These are phyloP conservation scores for Cerastis rubricosa DNA, from an alignment of 2,888 invertebrate species.

Conservation along the genomic window DNA sequence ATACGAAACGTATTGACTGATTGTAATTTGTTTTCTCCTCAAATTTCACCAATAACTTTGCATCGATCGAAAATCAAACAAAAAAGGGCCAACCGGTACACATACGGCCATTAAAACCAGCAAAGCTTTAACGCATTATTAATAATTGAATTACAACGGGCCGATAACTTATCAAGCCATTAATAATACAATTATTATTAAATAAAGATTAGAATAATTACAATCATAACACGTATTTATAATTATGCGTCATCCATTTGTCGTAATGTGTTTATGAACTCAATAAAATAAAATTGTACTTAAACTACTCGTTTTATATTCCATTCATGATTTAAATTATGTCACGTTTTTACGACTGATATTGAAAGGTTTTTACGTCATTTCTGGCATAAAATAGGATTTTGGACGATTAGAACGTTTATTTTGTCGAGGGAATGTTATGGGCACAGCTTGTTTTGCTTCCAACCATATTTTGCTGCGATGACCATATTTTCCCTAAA, in stretches of 20 bases:
- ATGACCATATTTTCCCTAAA: not conserved
- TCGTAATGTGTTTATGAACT: conserved; percentile 35
- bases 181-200: conserved; percentile 20
- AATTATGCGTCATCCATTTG: conserved; percentile 37
- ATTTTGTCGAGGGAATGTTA: not conserved
- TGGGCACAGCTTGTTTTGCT: not conserved
- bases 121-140: not conserved
- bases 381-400: not conserved
- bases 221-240: conserved; percentile 9
- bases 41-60: not conserved
- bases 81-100: not conserved
- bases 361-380: not conserved
- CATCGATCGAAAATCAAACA: not conserved
- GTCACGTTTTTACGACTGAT: not conserved
- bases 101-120: conserved; percentile 1
- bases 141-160: conserved; percentile 14
- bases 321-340: conserved; percentile 32
- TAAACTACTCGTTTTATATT: conserved; percentile 23
- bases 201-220: conserved; percentile 6
- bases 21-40: not conserved
- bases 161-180: conserved; percentile 31
- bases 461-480: not conserved
- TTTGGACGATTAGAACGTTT: not conserved
- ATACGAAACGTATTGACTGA: not conserved
- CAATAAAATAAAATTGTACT: conserved; percentile 51